A percentile compares a stretch with the other conserved stretches of the same genome.
phyloP scores from a whole-genome alignment of 2,888 invertebrate genomes.

The Erpobdella octoculata region DNA sequence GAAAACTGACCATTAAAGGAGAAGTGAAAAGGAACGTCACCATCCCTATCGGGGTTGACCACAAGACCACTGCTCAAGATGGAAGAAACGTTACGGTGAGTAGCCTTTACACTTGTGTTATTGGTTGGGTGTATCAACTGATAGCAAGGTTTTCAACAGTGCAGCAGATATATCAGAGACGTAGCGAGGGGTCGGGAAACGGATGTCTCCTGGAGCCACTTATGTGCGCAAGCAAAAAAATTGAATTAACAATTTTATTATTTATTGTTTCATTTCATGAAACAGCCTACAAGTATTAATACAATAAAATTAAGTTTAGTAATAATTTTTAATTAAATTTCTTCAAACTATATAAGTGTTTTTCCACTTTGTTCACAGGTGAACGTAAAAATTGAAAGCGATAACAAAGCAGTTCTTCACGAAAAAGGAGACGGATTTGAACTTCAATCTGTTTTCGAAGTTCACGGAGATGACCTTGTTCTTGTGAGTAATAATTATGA shows the following conservation, averaged over 20 bases:
- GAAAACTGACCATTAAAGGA: constrained; percentile 8
- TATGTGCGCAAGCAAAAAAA: too few species aligned
- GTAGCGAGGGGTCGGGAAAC: background rate
- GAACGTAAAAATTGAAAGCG: constrained; percentile 1
- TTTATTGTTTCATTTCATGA: background rate
- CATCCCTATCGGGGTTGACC: constrained; percentile 13
- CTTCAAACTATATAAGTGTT: background rate
- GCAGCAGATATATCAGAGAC: background rate
- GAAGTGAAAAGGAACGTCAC: constrained; percentile 19
- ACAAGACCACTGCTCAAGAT: background rate
- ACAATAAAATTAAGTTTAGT: background rate
- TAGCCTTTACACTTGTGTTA: background rate
- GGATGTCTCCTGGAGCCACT: background rate
- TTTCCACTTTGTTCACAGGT: background rate
- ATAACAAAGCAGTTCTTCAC: constrained; percentile 3
- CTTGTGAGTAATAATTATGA: constrained; percentile 8
- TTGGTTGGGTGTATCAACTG: too few species aligned
- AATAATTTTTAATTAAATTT: background rate
- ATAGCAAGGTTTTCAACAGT: too few species aligned
- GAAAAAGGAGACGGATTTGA: constrained; percentile 25
- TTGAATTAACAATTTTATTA: background rate
- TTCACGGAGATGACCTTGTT: background rate
- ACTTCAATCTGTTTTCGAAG: background rate
- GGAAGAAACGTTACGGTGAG: constrained; percentile 16
- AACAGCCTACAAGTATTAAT: background rate